Percentiles rank a stretch among this genome's conserved stretches.
Evolutionary conservation across 2,113 vertebrate genomes (phyloP).

Genomic region (Xenopus laevis): DNA sequence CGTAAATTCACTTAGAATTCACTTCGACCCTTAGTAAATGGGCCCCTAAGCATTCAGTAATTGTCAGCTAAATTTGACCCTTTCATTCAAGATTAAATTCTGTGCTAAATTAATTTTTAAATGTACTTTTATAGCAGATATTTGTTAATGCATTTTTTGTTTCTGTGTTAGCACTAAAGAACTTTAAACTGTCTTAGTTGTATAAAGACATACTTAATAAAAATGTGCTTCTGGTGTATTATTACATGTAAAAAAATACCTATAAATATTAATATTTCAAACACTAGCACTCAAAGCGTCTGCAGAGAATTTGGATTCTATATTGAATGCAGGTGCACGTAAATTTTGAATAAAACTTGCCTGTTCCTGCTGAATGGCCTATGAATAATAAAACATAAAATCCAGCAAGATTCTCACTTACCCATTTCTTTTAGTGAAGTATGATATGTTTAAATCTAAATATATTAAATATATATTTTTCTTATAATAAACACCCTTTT

Average conservation of each 20-base stretch:
- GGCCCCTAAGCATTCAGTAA: too few relatives aligned
- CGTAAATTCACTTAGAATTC: too few relatives aligned
- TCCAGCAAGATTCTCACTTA: constrained; percentile 19
- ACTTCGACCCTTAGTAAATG: too few relatives aligned
- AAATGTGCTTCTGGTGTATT: constrained; percentile 18
- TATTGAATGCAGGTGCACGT: constrained; percentile 25
- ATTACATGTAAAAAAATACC: constrained; percentile 11
- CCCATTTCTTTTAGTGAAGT: constrained; percentile 27
- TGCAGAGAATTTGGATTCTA: constrained; percentile 19
- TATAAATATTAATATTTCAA: constrained; percentile 36
- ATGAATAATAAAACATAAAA: constrained; percentile 30
- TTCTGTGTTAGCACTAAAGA: too few relatives aligned
- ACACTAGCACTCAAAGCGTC: constrained; percentile 14
- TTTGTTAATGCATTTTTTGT: too few relatives aligned
- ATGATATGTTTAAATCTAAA: constrained; percentile 17
- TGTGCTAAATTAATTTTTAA: too few relatives aligned
- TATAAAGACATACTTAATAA: constrained; percentile 26
- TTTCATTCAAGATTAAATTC: too few relatives aligned
- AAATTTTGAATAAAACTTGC: constrained; percentile 18
- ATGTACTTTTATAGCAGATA: too few relatives aligned
- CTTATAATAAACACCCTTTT: too few relatives aligned
- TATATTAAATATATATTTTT: too few relatives aligned
- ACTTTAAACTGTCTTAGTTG: neutral
- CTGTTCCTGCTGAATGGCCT: constrained; percentile 33
- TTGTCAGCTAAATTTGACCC: too few relatives aligned